Evolutionary conservation across 2,888 invertebrate genomes (phyloP), one percentile per base, ranked within the genome.

Genomic region (Unio pictorum): DNA sequence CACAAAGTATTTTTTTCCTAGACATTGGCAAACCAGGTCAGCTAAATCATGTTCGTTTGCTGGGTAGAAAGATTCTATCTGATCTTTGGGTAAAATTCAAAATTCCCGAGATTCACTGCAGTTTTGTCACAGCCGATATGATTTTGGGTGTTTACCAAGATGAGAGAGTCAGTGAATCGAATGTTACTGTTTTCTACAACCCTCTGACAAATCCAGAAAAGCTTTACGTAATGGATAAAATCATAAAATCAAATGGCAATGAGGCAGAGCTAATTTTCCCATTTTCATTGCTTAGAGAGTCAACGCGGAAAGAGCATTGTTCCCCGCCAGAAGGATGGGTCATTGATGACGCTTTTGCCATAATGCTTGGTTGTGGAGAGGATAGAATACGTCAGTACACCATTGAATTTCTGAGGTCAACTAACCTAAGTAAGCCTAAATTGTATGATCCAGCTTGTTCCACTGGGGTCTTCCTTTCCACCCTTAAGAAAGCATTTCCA

Each of bases 381-480:
- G 83, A 78, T 59, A 72, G 75, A 17, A 75, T 83, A 6, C 60
- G 81, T n/a, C 73, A 78, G 8, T 81, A 73, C 65, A 81, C 80
- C 1, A 72, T 79, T 11, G 58, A 73, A 59, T 80, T 79, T 55
- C 69, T 83, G 15, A 61, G 66, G 58, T 55, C 71, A 26, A 61
- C 70, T 4, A 66, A 64, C 18, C 59, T 75, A 3, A 61, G 65
- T 15, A 77, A 73, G 15, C 73, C 77, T 11, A 70, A 69, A 23
- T 68, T 83, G 3, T 81, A 79, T 64, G 81, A 81, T 58, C 81
- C 83, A 4, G 81, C 83, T 15, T 81, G 81, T 56, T 81, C 83
- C 15, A 81, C 81, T 1, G 81, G 83, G 1, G 78, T 81, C 15
- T 83, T 81, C 64, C 72, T 83, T 17, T 76, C 78, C 1, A 76